Conservation (phyloP, 2,797 vertebrate genomes). For the Pseudocheirus occidentalis region DNA sequence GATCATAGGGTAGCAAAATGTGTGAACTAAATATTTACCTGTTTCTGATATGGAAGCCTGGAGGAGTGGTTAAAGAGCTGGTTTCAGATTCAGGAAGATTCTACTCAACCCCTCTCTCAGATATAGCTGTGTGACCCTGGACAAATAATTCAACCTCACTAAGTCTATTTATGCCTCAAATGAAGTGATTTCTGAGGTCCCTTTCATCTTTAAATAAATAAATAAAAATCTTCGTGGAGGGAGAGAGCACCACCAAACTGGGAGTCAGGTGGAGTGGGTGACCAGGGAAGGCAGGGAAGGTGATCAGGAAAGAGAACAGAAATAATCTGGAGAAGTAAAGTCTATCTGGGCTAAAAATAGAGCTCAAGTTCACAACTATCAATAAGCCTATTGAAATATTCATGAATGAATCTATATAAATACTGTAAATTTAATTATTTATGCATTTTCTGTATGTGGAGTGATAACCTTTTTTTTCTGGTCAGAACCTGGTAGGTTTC, state of each 20-base stretch:
- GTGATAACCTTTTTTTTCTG: neutral
- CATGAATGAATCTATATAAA: slow-evolving; percentile 43
- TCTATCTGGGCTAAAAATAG: neutral
- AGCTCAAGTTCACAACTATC: slow-evolving; percentile 5
- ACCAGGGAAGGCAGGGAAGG: neutral
- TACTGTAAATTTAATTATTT: slow-evolving; percentile 33
- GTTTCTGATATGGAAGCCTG: neutral
- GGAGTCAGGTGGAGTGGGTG: neutral
- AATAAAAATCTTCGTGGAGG: too few relatives aligned
- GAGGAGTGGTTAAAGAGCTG: neutral
- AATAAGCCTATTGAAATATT: slow-evolving; percentile 17
- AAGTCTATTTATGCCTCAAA: neutral
- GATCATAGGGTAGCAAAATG: neutral
- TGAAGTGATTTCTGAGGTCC: neutral
- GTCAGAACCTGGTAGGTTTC: slow-evolving; percentile 39
- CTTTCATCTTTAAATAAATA: neutral
- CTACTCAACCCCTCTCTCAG: neutral
- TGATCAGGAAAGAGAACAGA: neutral
- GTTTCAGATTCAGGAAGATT: neutral
- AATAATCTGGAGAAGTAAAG: neutral
- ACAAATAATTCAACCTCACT: neutral
- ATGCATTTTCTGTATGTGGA: slow-evolving; percentile 40
- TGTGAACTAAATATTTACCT: neutral
- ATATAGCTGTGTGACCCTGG: neutral
- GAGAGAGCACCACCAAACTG: neutral